phyloP scores from a whole-genome alignment of 2,113 vertebrate genomes.

The Ageneiosus marmoratus region DNA sequence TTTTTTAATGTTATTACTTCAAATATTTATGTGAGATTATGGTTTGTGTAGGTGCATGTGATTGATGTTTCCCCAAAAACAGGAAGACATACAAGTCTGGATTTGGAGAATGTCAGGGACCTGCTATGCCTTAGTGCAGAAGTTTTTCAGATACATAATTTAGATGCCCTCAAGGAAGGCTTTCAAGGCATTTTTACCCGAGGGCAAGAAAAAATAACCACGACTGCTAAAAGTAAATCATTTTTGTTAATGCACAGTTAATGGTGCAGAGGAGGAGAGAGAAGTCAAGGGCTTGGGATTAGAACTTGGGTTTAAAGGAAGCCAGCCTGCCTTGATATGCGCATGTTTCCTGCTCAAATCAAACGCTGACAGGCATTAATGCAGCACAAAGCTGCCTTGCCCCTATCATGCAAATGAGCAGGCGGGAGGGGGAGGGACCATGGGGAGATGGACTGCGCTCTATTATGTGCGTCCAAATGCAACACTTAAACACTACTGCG shows the following conservation, averaged over 20 bases:
- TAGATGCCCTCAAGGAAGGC: conserved; percentile 99
- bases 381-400: conserved; percentile 83
- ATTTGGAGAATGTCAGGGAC: conserved; percentile 95
- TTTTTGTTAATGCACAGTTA: conserved; percentile 99
- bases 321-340: conserved; percentile 76
- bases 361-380: conserved; percentile 81
- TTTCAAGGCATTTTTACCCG: conserved; percentile 99
- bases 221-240: conserved; percentile 99
- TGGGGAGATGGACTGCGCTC: conserved; percentile 64
- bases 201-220: conserved; percentile 99
- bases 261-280: conserved; percentile 86
- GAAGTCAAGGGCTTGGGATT: conserved; percentile 82
- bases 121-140: conserved; percentile 93
- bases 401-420: conserved; percentile 79
- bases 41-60: conserved; percentile 92
- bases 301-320: conserved; percentile 89
- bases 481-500: conserved; percentile 82
- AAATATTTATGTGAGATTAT: conserved; percentile 99
- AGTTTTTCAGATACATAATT: conserved; percentile 99
- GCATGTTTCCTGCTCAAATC: conserved; percentile 72
- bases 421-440: conserved; percentile 37
- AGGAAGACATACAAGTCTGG: conserved; percentile 92
- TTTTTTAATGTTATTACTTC: conserved; percentile 98
- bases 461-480: conserved; percentile 83
- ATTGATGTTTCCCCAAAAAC: conserved; percentile 99